Evolutionary conservation across 2,888 invertebrate species (phyloP).

Genomic region (Pachydiplax longipennis): DNA sequence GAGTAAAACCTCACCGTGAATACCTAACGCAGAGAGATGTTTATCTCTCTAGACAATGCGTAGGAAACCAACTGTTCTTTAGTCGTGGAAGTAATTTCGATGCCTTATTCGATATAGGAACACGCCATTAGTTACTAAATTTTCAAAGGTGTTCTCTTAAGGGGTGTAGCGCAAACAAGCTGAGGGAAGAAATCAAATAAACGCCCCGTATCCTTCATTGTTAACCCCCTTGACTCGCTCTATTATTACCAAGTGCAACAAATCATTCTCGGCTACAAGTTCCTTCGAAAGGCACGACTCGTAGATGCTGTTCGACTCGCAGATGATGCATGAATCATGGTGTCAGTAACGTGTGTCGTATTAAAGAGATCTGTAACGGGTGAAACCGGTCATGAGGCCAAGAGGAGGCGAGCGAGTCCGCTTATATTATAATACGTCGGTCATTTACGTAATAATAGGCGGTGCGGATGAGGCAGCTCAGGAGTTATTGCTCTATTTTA

Average conservation of each 20-base stretch:
- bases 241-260: not conserved
- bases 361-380: not conserved
- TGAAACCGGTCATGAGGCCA: not conserved
- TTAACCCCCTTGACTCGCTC: not conserved
- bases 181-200: not conserved
- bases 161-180: not conserved
- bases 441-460: not conserved
- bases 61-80: too few species aligned
- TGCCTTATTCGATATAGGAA: too few species aligned
- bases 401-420: not conserved
- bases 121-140: not conserved
- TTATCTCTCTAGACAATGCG: too few species aligned
- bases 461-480: not conserved
- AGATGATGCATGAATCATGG: not conserved
- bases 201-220: not conserved
- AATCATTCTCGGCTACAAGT: not conserved
- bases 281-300: not conserved
- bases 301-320: not conserved
- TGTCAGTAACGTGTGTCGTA: not conserved
- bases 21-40: too few species aligned
- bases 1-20: too few species aligned
- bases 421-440: not conserved
- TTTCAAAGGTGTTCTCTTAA: not conserved
- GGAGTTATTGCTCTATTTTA: too few species aligned
- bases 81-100: too few species aligned